Percentiles rank a stretch among this genome's conserved stretches.
Evolutionary conservation across 2,888 invertebrate genomes (phyloP).

Genomic region (Ornithoptera priamus): DNA sequence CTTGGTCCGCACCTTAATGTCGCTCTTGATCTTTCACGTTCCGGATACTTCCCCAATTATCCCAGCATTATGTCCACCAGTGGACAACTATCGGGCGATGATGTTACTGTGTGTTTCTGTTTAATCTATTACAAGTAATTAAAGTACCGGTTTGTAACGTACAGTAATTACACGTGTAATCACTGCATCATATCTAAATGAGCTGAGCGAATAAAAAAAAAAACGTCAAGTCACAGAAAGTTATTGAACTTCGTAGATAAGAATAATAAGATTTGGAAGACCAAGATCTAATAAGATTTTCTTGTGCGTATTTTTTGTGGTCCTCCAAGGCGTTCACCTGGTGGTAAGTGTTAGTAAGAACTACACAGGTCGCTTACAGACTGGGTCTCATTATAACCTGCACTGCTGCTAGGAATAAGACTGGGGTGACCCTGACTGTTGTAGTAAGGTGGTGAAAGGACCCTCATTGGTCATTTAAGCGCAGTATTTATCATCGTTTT

Average conservation of each 20-base stretch:
- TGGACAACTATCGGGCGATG: not conserved
- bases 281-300: not conserved
- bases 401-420: too few relatives aligned
- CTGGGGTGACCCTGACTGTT: too few relatives aligned
- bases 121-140: constrained; percentile 1
- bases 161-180: constrained; percentile 16
- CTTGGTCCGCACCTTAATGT: too few relatives aligned
- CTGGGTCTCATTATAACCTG: too few relatives aligned
- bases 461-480: too few relatives aligned
- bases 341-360: too few relatives aligned
- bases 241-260: constrained; percentile 12
- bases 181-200: constrained; percentile 15
- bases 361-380: too few relatives aligned
- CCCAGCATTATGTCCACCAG: not conserved
- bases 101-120: not conserved
- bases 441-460: too few relatives aligned
- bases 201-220: constrained; percentile 3
- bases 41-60: not conserved
- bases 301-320: too few relatives aligned
- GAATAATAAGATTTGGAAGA: not conserved
- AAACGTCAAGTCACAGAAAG: constrained; percentile 14
- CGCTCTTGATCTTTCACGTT: too few relatives aligned
- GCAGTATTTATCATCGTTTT: too few relatives aligned
- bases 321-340: too few relatives aligned
- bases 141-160: not conserved